Evolutionary conservation across 2,797 vertebrate species (phyloP), one percentile per base, ranked within the genome.

Genomic region (Crypturellus tataupa): DNA sequence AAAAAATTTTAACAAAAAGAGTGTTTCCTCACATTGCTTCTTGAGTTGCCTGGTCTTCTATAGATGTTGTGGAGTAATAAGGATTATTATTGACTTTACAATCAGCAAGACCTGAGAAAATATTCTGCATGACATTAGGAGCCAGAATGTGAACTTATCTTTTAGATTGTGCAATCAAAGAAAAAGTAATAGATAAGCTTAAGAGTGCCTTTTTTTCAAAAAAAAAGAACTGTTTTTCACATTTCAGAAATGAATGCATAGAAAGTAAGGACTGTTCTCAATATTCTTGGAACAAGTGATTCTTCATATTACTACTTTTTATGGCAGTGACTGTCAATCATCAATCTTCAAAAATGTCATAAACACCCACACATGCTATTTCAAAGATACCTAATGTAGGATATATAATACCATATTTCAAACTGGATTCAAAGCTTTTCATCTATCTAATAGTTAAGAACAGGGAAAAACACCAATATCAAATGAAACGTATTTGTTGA

Each of bases 381-480:
- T 94, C 95, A 88, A 94, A 96, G 93, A 90, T 96, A 80, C 91
- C 91, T 96, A 92, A 78, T 83, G 95, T 81, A 83, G 81, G 95
- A n/a, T 53, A 91, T 85, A 84, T 84, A 94, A 94, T 79, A 76
- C 89, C n/a, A 93, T 92, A 92, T 79, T 87, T 92, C 71, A 47
- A 58, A 85, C 67, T 49, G 24, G 70, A 96, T 97, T 93, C 87
- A 63, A 73, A 94, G 83, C 70, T 95, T 93, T 95, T 94, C 58
- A 80, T 91, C 72, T 72, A 85, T 85, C 67, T 80, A 49, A 80
- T 88, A 92, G 96, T 97, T 97, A 97, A 89, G 94, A 97, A 87
- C 40, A 58, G 93, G 94, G 78, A 94, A 97, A 97, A 95, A 94
- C 87, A 97, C 93, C 96, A 96, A 97, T 95, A 96, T 80, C 17